Evolutionary conservation across 2,113 vertebrate genomes (phyloP).

Genomic region (Dissostichus mawsoni): DNA sequence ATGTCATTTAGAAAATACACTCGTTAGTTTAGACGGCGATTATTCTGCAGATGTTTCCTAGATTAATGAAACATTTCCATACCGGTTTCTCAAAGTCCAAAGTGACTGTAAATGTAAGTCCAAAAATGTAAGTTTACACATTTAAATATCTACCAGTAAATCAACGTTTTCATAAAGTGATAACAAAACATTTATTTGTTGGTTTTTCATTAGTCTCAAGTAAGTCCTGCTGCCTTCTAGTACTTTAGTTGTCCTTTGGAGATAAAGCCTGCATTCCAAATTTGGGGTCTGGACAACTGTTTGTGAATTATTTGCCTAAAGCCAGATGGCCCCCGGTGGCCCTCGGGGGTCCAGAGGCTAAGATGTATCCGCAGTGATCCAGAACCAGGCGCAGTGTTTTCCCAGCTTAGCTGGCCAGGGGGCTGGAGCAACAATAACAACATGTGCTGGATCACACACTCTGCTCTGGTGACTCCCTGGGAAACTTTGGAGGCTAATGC

Average conservation of each 20-base stretch:
- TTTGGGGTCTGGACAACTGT: slow-evolving; percentile 1
- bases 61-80: no score
- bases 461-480: slow-evolving; percentile 63
- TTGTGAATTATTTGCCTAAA: slow-evolving; percentile 37
- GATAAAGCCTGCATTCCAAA: background rate
- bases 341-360: slow-evolving; percentile 50
- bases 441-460: slow-evolving; percentile 72
- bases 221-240: background rate
- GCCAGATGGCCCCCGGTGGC: slow-evolving; percentile 67
- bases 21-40: background rate
- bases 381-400: slow-evolving; percentile 67
- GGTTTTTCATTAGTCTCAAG: background rate
- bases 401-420: slow-evolving; percentile 74
- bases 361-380: slow-evolving; percentile 52
- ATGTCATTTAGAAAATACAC: background rate
- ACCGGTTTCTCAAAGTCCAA: no score
- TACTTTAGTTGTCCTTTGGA: background rate
- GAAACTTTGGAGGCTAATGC: slow-evolving; percentile 58
- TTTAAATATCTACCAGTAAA: background rate
- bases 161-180: background rate
- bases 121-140: no score
- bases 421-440: slow-evolving; percentile 72
- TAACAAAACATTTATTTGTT: no score
- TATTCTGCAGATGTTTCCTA: background rate
- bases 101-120: no score